These are phyloP conservation scores for Micrasema minimum DNA, from an alignment of 1,140 invertebrate genomes.

Conservation along the genomic window DNA sequence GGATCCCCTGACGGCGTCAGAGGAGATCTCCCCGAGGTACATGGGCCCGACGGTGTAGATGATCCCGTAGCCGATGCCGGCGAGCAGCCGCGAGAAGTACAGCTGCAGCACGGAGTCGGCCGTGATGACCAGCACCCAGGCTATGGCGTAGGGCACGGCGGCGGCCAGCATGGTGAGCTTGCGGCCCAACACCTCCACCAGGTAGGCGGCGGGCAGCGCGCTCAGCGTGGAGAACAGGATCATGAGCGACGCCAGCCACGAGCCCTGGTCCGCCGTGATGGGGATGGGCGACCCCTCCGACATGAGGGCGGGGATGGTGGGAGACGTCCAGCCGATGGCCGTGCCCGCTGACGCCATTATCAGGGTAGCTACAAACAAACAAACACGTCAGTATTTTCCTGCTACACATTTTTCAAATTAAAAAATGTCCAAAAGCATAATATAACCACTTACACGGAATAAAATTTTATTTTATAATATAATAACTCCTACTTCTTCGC, in stretches of 20 bases:
- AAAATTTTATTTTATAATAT: too few relatives aligned
- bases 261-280: conserved; percentile 68
- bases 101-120: conserved; percentile 64
- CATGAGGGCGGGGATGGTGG: conserved; percentile 66
- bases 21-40: conserved; percentile 75
- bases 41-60: conserved; percentile 74
- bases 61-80: conserved; percentile 77
- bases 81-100: conserved; percentile 67
- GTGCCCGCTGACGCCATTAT: conserved; percentile 66
- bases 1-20: conserved; percentile 75
- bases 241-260: conserved; percentile 73
- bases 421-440: too few relatives aligned
- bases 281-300: conserved; percentile 62
- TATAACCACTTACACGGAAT: too few relatives aligned
- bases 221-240: conserved; percentile 65
- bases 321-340: conserved; percentile 71
- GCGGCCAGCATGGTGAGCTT: conserved; percentile 74
- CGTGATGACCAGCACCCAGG: conserved; percentile 73
- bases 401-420: too few relatives aligned
- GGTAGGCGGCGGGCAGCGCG: conserved; percentile 63
- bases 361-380: conserved; percentile 60
- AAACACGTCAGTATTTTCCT: conserved; percentile 12
- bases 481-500: too few relatives aligned
- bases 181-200: conserved; percentile 70
- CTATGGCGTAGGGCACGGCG: conserved; percentile 72